phyloP scores from a whole-genome alignment of 2,113 vertebrate species.

The Eretmochelys imbricata region DNA sequence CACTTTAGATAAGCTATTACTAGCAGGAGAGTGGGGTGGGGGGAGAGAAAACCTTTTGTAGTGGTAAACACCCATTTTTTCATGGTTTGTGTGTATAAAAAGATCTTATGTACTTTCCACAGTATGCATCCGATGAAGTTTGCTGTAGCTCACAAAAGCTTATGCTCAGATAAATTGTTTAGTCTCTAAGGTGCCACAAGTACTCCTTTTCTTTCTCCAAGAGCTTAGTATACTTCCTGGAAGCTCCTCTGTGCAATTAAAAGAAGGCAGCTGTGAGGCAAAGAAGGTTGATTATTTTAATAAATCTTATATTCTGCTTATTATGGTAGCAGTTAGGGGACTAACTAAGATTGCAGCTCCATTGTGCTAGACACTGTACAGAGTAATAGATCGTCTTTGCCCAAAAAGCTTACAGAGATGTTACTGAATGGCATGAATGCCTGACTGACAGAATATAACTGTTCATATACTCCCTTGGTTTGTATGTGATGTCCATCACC shows the following conservation, averaged over 20 bases:
- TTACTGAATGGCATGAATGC: not conserved
- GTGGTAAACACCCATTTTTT: too few relatives aligned
- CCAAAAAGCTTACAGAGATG: not conserved
- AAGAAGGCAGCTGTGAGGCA: not conserved
- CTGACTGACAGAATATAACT: not conserved
- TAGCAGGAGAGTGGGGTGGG: too few relatives aligned
- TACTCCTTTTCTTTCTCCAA: not conserved
- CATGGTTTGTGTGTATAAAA: too few relatives aligned
- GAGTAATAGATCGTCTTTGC: not conserved
- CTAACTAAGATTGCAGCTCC: not conserved
- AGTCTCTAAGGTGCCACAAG: too few relatives aligned
- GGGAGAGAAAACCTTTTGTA: too few relatives aligned
- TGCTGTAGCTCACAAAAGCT: too few relatives aligned
- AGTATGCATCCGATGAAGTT: too few relatives aligned
- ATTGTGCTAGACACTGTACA: not conserved
- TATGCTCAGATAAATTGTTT: too few relatives aligned
- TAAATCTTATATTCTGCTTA: not conserved
- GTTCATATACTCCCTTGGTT: not conserved
- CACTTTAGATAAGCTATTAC: too few relatives aligned
- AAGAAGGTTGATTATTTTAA: not conserved
- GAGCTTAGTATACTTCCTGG: not conserved
- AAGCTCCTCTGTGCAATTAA: not conserved
- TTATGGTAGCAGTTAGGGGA: not conserved
- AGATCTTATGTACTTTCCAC: too few relatives aligned
- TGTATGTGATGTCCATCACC: not conserved